phyloP scores from a whole-genome alignment of 2,797 vertebrate genomes.

The Propithecus perrieri region DNA sequence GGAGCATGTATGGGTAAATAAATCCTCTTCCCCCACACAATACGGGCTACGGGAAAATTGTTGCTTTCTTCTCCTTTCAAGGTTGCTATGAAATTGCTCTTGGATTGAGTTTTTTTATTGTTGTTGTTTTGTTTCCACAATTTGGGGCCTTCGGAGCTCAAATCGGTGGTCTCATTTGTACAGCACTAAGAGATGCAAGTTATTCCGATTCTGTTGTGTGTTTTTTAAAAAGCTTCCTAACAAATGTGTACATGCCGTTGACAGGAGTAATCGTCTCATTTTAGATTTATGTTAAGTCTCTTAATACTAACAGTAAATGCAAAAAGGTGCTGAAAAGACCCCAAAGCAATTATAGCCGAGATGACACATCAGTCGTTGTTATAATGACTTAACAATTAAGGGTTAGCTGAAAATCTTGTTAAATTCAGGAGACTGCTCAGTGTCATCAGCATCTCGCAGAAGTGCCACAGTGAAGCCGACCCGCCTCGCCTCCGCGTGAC shows the following conservation, averaged over 20 bases:
- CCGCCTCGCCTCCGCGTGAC: background rate
- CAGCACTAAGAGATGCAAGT: background rate
- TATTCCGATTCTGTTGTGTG: background rate
- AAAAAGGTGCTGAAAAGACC: slow-evolving; percentile 57
- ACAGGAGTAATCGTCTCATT: slow-evolving; percentile 48
- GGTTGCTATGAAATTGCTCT: background rate
- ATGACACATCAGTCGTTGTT: slow-evolving; percentile 53
- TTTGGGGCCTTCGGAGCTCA: background rate
- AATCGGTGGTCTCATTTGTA: background rate
- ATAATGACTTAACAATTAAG: slow-evolving; percentile 53
- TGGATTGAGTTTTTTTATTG: background rate
- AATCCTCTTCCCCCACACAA: background rate
- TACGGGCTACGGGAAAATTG: background rate
- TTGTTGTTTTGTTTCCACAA: background rate
- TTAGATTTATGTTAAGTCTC: slow-evolving; percentile 31
- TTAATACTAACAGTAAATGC: slow-evolving; percentile 41
- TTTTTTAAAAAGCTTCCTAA: background rate
- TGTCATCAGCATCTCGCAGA: background rate
- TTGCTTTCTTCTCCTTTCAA: slow-evolving; percentile 16
- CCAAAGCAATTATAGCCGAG: slow-evolving; percentile 20
- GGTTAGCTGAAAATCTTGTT: slow-evolving; percentile 34
- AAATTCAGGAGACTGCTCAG: background rate
- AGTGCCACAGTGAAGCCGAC: background rate
- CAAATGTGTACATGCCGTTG: background rate
- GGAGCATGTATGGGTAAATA: too few species aligned